Evolutionary conservation across 2,888 invertebrate genomes (phyloP), one percentile per base, ranked within the genome.

Genomic region (Amphipoea lucens): DNA sequence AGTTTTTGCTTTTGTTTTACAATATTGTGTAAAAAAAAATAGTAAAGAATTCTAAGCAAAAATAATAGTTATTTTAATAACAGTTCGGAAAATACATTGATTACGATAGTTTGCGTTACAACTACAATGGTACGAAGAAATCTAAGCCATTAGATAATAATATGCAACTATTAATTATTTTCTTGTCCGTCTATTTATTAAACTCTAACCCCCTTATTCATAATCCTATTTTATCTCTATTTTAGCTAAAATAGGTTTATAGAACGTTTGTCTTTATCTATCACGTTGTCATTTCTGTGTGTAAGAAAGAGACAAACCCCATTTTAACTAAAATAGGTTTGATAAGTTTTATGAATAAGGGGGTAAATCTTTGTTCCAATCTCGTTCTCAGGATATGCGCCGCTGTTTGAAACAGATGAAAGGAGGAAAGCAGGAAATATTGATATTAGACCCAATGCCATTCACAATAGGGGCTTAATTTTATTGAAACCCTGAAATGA

Each of bases 361-460:
- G n/a, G n/a, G n/a, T n/a, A 3, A 54, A 45, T 14, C 0, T 17
- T 7, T 62, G 29, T 36, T 36, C 17, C 17, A 78, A 63, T 87
- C 76, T 86, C 90, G 86, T 78, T 74, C 68, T 89, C 89, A 36
- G 7, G 79, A 91, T 90, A 86, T 7, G 60, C 2, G 1, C 76
- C 9, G 40, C 76, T 81, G 79, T 90, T 88, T 76, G 60, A 72
- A 86, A 78, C 87, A 87, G 87, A 89, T 87, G 88, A 87, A 86
- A 87, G 76, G 74, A 67, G 20, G 78, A 89, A 87, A 85, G 79
- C 85, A 86, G 70, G 85, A 89, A 91, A 88, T 89, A 88, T 91
- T 90, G 88, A 92, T 90, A 92, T 90, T 89, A 87, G 76, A 89
- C 91, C 88, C 87, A 91, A 89, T 88, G 84, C 77, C 78, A 78